Evolutionary conservation across 1,140 invertebrate species (phyloP).

Genomic region (Eupeodes corollae): DNA sequence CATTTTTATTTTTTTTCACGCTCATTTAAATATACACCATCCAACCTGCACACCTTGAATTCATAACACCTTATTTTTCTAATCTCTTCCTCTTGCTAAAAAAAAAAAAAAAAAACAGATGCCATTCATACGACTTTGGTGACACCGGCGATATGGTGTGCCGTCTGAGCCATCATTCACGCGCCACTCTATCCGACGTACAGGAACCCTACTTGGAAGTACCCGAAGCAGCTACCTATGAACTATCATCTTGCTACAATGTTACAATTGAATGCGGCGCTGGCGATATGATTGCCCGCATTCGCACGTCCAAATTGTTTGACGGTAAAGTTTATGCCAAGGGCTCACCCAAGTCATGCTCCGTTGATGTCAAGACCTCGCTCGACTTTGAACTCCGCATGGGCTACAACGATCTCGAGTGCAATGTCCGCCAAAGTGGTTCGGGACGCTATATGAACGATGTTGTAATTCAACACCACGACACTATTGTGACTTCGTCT

Average conservation of each 20-base stretch:
- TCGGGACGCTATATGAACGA: constrained; percentile 77
- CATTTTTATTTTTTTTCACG: too few relatives aligned
- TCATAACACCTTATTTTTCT: neutral
- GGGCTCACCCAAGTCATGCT: constrained; percentile 82
- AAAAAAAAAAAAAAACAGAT: too few relatives aligned
- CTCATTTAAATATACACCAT: too few relatives aligned
- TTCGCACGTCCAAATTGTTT: constrained; percentile 84
- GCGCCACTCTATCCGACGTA: constrained; percentile 76
- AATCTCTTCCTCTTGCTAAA: constrained; percentile 26
- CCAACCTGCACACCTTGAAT: too few relatives aligned
- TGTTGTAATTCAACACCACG: constrained; percentile 87
- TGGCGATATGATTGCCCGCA: constrained; percentile 83
- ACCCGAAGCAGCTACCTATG: constrained; percentile 79
- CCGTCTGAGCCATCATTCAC: constrained; percentile 79
- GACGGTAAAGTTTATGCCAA: constrained; percentile 91
- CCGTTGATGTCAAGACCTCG: constrained; percentile 70
- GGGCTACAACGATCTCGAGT: constrained; percentile 85
- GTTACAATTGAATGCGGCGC: constrained; percentile 84
- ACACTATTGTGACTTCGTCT: constrained; percentile 87
- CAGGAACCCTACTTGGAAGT: constrained; percentile 84
- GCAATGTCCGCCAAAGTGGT: constrained; percentile 75
- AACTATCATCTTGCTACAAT: constrained; percentile 88
- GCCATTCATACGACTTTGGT: constrained; percentile 87
- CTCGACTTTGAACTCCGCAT: constrained; percentile 79
- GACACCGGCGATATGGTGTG: constrained; percentile 88